These are phyloP conservation scores for Varecia variegata DNA, from an alignment of 2,797 vertebrate species.

Conservation along the genomic window DNA sequence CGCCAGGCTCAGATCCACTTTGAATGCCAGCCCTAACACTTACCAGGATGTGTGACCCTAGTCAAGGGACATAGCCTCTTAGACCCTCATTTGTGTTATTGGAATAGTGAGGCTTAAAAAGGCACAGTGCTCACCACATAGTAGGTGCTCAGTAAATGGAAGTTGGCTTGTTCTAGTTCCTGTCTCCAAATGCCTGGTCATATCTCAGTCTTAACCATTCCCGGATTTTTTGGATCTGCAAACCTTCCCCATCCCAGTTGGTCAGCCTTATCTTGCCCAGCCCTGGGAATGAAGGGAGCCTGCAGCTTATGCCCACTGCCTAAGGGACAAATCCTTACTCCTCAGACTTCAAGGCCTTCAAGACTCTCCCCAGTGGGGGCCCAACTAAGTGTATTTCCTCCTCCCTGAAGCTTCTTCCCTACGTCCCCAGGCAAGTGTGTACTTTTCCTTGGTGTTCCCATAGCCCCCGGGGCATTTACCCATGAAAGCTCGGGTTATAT, in stretches of 20 bases:
- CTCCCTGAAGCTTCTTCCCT: neutral
- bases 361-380: neutral
- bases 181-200: no score
- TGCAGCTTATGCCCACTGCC: neutral
- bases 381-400: neutral
- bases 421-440: neutral
- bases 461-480: neutral
- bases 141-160: neutral
- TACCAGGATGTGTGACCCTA: neutral
- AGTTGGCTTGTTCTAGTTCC: neutral
- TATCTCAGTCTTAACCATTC: neutral
- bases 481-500: neutral
- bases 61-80: neutral
- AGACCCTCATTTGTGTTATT: neutral
- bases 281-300: neutral
- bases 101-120: neutral
- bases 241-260: no score
- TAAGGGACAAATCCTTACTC: neutral
- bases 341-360: neutral
- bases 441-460: neutral
- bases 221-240: neutral
- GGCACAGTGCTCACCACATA: neutral
- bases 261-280: neutral
- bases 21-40: neutral
- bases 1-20: neutral